Evolutionary conservation across 2,888 invertebrate genomes (phyloP).

Genomic region (Pheosia gnoma): DNA sequence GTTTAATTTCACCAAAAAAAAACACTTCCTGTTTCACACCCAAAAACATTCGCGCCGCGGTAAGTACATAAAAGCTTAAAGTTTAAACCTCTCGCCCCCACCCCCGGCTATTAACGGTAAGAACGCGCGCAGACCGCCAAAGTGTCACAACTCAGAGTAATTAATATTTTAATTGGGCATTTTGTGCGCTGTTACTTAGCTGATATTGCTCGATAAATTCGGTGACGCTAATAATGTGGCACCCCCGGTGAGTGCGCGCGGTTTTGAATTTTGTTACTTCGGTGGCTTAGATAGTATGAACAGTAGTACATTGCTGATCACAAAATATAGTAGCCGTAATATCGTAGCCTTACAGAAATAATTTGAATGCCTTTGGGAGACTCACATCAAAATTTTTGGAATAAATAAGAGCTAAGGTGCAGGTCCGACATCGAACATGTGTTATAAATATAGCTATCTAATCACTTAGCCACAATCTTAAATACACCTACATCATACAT

Average conservation of each 20-base stretch:
- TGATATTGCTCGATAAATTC: constrained; percentile 81
- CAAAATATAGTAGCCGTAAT: not conserved
- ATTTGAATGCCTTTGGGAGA: too few species aligned
- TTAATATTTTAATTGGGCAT: constrained; percentile 84
- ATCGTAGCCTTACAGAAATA: too few species aligned
- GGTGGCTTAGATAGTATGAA: constrained; percentile 10
- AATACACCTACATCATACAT: not conserved
- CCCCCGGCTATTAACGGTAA: constrained; percentile 58
- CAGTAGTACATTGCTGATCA: not conserved
- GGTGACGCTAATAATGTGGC: constrained; percentile 69
- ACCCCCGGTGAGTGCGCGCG: constrained; percentile 51
- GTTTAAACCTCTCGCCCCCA: constrained; percentile 40
- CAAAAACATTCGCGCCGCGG: constrained; percentile 42
- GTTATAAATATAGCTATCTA: too few species aligned
- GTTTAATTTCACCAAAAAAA: not conserved
- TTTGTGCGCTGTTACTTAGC: constrained; percentile 78
- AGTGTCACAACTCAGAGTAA: constrained; percentile 79
- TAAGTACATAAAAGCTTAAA: constrained; percentile 48
- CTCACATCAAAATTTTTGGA: too few species aligned
- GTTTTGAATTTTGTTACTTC: constrained; percentile 56
- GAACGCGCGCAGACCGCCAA: constrained; percentile 59
- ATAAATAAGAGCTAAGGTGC: too few species aligned
- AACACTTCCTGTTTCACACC: constrained; percentile 15
- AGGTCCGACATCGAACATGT: too few species aligned
- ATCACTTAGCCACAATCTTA: not conserved